phyloP scores from a whole-genome alignment of 1,140 invertebrate genomes.

The Drosophila lowei region DNA sequence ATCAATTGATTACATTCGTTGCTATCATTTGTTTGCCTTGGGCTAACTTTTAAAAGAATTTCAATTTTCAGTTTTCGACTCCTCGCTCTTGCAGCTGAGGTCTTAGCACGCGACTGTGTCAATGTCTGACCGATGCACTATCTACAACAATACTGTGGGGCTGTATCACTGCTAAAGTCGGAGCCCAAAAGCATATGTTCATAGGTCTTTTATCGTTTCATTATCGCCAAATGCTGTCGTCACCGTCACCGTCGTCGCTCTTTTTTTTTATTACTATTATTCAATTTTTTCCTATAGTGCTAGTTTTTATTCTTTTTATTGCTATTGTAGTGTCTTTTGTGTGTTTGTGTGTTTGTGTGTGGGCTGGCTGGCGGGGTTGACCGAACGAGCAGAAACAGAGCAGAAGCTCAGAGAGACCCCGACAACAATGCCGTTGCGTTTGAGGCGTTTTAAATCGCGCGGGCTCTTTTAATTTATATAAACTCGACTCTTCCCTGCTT shows the following conservation, averaged over 20 bases:
- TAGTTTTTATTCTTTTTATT: slow-evolving; percentile 26
- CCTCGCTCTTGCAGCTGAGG: slow-evolving; percentile 8
- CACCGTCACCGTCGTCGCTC: slow-evolving; percentile 53
- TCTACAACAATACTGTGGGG: slow-evolving; percentile 24
- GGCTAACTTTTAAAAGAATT: slow-evolving; percentile 5
- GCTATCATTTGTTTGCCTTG: slow-evolving; percentile 26
- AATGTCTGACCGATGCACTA: slow-evolving; percentile 8
- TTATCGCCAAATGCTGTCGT: slow-evolving; percentile 77
- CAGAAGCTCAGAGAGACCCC: slow-evolving; percentile 14
- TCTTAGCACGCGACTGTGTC: slow-evolving; percentile 31
- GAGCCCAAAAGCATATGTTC: slow-evolving; percentile 28
- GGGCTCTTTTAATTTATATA: slow-evolving; percentile 51
- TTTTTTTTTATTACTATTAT: slow-evolving; percentile 50
- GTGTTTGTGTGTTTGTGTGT: slow-evolving; percentile 42
- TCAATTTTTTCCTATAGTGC: slow-evolving; percentile 3
- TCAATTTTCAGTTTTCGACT: slow-evolving; percentile 13
- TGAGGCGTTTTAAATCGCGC: slow-evolving; percentile 59
- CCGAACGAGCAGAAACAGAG: slow-evolving; percentile 54
- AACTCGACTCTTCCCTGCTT: slow-evolving; percentile 31
- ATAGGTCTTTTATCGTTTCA: slow-evolving; percentile 74
- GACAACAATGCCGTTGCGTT: slow-evolving; percentile 60
- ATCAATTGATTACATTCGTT: slow-evolving; percentile 9
- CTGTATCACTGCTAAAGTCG: slow-evolving; percentile 32
- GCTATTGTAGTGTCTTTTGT: slow-evolving; percentile 18
- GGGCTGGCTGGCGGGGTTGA: slow-evolving; percentile 29